Evolutionary conservation across 2,888 invertebrate species (phyloP).

Genomic region (Drosophila niveifrons): DNA sequence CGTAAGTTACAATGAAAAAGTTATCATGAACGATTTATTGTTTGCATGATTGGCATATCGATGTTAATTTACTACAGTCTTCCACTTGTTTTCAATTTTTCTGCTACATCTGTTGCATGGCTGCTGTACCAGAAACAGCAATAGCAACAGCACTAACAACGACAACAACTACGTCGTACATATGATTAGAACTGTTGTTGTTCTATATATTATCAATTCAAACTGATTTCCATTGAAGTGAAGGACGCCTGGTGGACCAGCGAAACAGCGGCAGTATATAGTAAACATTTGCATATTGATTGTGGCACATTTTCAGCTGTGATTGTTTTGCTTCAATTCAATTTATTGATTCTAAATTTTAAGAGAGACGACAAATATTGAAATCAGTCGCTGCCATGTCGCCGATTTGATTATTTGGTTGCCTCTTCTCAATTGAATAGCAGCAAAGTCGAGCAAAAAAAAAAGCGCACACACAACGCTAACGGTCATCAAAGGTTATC

Average conservation of each 20-base stretch:
- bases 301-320: conserved; percentile 62
- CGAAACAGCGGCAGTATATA: conserved; percentile 26
- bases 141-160: not conserved
- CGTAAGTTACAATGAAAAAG: not conserved
- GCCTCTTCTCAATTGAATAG: conserved; percentile 49
- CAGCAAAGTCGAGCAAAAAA: not conserved
- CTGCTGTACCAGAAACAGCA: conserved; percentile 12
- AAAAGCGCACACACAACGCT: conserved; percentile 12
- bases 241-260: conserved; percentile 55
- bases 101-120: conserved; percentile 8
- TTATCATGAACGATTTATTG: not conserved
- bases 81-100: conserved; percentile 12
- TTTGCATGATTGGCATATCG: not conserved
- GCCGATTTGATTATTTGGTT: conserved; percentile 57
- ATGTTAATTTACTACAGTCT: not conserved
- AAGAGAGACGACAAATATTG: conserved; percentile 55
- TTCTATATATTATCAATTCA: conserved; percentile 52
- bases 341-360: conserved; percentile 63
- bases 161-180: conserved; percentile 49
- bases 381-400: conserved; percentile 57
- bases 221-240: conserved; percentile 66
- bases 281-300: conserved; percentile 74
- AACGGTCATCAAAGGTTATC: conserved; percentile 52
- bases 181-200: conserved; percentile 26
- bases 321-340: conserved; percentile 48